These are phyloP conservation scores for Phaenicophaeus curvirostris DNA, from an alignment of 2,797 vertebrate species.

Conservation along the genomic window DNA sequence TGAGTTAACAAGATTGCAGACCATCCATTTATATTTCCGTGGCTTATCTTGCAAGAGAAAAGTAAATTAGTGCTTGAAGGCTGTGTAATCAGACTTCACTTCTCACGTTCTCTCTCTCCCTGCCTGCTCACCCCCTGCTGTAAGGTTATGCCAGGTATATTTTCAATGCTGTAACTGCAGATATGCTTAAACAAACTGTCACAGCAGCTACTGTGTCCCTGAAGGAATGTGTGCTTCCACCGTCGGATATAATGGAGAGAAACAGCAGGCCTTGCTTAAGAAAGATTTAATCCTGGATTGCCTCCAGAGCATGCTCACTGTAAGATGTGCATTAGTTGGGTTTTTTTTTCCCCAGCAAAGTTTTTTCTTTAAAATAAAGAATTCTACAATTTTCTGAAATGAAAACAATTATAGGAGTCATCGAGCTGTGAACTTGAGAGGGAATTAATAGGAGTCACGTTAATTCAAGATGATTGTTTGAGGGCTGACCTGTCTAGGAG, in stretches of 20 bases:
- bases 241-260: constrained; percentile 21
- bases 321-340: background rate
- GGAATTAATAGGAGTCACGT: background rate
- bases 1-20: constrained; percentile 47
- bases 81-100: constrained; percentile 22
- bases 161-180: background rate
- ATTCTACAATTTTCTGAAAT: background rate
- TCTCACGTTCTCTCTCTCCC: background rate
- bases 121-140: background rate
- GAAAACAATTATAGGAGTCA: background rate
- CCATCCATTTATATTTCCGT: constrained; percentile 36
- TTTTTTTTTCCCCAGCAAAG: background rate
- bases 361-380: background rate
- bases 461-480: background rate
- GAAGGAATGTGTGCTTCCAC: constrained; percentile 8
- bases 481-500: background rate
- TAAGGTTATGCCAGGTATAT: constrained; percentile 18
- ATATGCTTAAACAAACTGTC: background rate
- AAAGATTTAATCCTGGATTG: constrained; percentile 37
- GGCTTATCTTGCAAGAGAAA: constrained; percentile 47
- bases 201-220: background rate
- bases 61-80: constrained; percentile 9
- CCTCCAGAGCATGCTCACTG: background rate
- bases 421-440: background rate
- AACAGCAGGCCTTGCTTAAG: constrained; percentile 47